These are phyloP conservation scores for Brienomyrus longianalis DNA, from an alignment of 2,113 vertebrate genomes.

Conservation along the genomic window DNA sequence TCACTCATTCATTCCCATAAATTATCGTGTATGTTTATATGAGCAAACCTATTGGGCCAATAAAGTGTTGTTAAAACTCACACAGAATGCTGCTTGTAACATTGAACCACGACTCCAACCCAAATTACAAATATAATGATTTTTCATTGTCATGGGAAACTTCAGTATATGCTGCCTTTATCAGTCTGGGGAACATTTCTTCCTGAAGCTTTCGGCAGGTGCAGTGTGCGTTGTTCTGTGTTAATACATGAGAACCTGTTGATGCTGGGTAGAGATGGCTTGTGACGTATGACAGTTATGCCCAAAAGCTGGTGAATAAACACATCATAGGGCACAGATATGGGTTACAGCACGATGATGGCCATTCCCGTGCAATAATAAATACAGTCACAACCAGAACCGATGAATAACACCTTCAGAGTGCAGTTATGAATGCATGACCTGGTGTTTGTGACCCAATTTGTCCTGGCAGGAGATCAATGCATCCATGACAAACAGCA, in stretches of 20 bases:
- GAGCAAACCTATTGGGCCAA: background rate
- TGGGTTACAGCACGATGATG: background rate
- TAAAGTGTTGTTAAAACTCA: background rate
- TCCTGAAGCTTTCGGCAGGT: background rate
- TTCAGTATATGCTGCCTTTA: background rate
- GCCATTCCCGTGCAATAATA: background rate
- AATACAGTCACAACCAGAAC: background rate
- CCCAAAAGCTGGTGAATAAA: background rate
- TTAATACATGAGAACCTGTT: background rate
- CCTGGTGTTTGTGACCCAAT: background rate
- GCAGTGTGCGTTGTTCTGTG: background rate
- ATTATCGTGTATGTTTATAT: background rate
- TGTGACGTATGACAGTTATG: background rate
- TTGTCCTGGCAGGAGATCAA: conserved; percentile 68
- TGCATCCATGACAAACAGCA: conserved; percentile 65
- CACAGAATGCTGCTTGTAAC: background rate
- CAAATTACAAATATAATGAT: background rate
- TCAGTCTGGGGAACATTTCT: background rate
- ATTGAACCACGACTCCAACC: background rate
- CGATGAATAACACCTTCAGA: background rate
- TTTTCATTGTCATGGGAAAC: background rate
- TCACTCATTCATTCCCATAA: background rate
- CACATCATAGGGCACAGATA: background rate
- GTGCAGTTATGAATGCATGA: background rate
- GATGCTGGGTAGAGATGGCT: background rate